Evolutionary conservation across 1,140 invertebrate genomes (phyloP), one percentile per base, ranked within the genome.

Genomic region (Brachionus asplanchnoidis): DNA sequence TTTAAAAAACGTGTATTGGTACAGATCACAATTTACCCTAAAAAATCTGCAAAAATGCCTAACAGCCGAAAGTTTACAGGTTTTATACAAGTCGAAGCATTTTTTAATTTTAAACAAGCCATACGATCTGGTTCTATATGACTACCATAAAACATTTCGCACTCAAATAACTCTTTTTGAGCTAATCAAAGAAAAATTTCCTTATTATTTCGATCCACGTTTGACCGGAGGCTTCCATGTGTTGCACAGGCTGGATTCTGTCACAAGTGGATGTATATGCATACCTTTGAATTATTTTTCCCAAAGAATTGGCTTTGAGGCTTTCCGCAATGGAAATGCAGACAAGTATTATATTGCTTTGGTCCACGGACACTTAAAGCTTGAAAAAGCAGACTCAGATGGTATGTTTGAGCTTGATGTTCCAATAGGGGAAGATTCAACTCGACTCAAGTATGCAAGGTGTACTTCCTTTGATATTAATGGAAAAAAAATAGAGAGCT

Each of bases 191-290:
- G 79, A 82, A 60, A 82, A 82, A 46, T 82, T 82, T 82, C 79
- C 79, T 11, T 82, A 65, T 40, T 65, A 82, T 68, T 82, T 82
- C 14, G 79, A 82, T 28, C 53, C 79, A 0, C 79, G 79, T 60
- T 68, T 82, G 8, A 68, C 36, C 11, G 79, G 79, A n/a, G 79
- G 79, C 9, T 82, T 82, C 40, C 79, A 82, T 68, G 79, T 82
- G 6, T 26, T 82, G 36, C 79, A 82, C 26, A 40, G 79, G 44
- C 79, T 82, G 2, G 79, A 70, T 70, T 46, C 40, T 20, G 82
- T 68, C 3, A 84, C 82, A 5, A 84, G 82, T 84, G 82, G 82
- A 36, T 84, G 82, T 36, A 44, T 84, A 20, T 84, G 82, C 14
- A 65, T 84, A n/a, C 60, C 60, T 23, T 68, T 70, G n/a, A 46